phyloP scores from a whole-genome alignment of 1,140 invertebrate genomes.

The Philaenus spumarius region DNA sequence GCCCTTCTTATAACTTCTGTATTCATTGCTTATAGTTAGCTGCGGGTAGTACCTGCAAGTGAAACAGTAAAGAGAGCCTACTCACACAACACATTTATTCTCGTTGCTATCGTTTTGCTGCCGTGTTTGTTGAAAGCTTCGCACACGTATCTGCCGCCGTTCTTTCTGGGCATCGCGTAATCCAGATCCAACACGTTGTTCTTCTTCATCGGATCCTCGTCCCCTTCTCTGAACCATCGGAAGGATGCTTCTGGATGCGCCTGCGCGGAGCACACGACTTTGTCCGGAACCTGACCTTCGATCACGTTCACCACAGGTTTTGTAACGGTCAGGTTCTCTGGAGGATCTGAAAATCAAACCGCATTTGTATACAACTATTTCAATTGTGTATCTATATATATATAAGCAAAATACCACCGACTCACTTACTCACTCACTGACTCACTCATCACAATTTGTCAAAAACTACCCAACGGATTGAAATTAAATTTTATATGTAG shows the following conservation, averaged over 20 bases:
- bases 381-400: too few species aligned
- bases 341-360: conserved; percentile 59
- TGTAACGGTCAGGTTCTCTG: conserved; percentile 73
- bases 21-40: too few species aligned
- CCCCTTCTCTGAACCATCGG: conserved; percentile 54
- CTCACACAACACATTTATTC: conserved; percentile 77
- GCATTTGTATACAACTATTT: not conserved
- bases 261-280: conserved; percentile 67
- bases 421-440: too few species aligned
- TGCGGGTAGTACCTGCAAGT: too few species aligned
- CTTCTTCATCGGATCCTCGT: conserved; percentile 42
- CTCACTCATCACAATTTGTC: too few species aligned
- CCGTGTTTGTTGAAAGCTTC: conserved; percentile 72
- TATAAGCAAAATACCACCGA: too few species aligned
- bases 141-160: conserved; percentile 66
- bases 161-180: conserved; percentile 48
- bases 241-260: conserved; percentile 64
- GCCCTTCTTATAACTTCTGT: too few species aligned
- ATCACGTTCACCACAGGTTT: conserved; percentile 62
- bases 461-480: too few species aligned
- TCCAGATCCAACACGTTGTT: conserved; percentile 50
- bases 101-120: conserved; percentile 51
- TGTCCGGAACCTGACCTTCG: conserved; percentile 66
- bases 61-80: too few species aligned
- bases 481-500: too few species aligned